Base-by-base conservation (phyloP, 2,888 invertebrate genomes). In the Arenicola marina region DNA sequence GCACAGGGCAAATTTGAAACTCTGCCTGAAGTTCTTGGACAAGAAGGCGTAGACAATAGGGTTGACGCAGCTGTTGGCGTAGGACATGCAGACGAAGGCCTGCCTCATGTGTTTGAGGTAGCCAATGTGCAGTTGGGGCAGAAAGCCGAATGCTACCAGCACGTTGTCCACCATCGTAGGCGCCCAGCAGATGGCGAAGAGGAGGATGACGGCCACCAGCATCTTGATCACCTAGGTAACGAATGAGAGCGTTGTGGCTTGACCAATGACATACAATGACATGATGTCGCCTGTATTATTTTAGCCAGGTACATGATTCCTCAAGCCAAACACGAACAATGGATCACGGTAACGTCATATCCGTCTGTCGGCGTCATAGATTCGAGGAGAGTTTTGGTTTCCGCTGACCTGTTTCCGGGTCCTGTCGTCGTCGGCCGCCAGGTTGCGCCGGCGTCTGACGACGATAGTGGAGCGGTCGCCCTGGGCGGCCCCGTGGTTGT, bases 181-280 rank as follows among this genome's bases (percentile, higher is more conserved):
- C 34, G 87, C 86, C 90, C 90, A 90, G 77, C 90, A 90, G 51
- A 89, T 77, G 24, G 87, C 86, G 80, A 90, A 90, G 33, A 90
- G 83, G 0, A 89, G 84, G 45, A 90, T 89, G 24, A 90, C 89
- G 0, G 88, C 88, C 1, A 89, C 87, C 70, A 90, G 82, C 90
- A 90, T 90, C 79, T 88, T 89, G 70, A 90, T 88, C 21, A 90
- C 89, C 88, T 90, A 84, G n/a, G n/a, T n/a, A n/a, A n/a, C n/a
- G n/a, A n/a, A n/a, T n/a, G n/a, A n/a, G n/a, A n/a, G n/a, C 51
- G 82, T n/a, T n/a, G n/a, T n/a, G n/a, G n/a, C n/a, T n/a, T n/a
- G n/a, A n/a, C n/a, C n/a, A n/a, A n/a, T n/a, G n/a, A n/a, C n/a
- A n/a, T n/a, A n/a, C n/a, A n/a, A n/a, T n/a, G n/a, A n/a, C n/a